Conservation (phyloP, 2,113 vertebrate species). For the Puffinus mauretanicus region DNA sequence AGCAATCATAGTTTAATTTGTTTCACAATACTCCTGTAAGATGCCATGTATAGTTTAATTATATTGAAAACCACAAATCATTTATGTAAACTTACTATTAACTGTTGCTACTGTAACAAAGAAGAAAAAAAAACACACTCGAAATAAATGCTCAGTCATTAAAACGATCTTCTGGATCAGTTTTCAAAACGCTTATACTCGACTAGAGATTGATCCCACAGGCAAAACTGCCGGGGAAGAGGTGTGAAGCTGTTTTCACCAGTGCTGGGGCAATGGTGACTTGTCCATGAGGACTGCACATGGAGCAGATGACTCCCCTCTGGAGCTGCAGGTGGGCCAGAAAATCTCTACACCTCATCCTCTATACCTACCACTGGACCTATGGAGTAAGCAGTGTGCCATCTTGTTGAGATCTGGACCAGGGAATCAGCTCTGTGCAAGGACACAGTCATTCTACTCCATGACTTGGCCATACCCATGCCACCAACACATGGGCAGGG, state of each 20-base stretch:
- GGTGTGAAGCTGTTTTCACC: not conserved
- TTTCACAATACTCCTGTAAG: not conserved
- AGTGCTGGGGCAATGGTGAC: not conserved
- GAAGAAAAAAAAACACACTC: not conserved
- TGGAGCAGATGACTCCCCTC: not conserved
- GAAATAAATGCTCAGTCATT: not conserved
- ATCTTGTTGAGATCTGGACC: no score
- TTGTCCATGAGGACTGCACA: not conserved
- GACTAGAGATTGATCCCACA: not conserved
- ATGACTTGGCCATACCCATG: not conserved
- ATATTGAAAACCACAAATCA: not conserved
- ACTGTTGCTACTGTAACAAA: not conserved
- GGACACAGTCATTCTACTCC: not conserved
- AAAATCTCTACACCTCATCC: not conserved
- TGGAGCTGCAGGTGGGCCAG: not conserved
- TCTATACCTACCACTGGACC: not conserved
- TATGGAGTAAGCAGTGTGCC: not conserved
- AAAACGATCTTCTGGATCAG: not conserved
- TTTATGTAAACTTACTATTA: slow-evolving; percentile 1
- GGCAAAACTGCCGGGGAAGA: not conserved
- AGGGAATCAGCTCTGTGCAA: not conserved
- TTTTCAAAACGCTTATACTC: not conserved
- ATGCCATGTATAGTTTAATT: not conserved
- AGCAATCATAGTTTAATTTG: slow-evolving; percentile 4
- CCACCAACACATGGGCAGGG: not conserved